Conservation (phyloP, 2,113 vertebrate genomes). For the Pongo abelii region DNA sequence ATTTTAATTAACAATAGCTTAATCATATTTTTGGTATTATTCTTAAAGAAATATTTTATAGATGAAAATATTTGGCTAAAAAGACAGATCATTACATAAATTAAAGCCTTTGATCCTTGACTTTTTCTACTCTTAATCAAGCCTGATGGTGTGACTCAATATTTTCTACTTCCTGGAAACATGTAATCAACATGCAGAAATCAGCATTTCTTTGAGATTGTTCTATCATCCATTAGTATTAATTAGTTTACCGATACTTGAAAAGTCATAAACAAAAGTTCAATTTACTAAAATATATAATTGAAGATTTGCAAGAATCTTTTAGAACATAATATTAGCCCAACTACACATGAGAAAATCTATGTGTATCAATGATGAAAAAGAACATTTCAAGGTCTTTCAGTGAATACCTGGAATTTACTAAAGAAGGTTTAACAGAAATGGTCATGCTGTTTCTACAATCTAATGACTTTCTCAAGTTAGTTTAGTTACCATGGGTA, state of each 20-base stretch:
- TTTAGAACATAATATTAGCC: background rate
- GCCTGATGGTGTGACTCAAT: background rate
- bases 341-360: background rate
- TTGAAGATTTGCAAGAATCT: background rate
- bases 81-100: background rate
- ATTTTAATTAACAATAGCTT: background rate
- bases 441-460: background rate
- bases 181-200: background rate
- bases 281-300: background rate
- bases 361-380: background rate
- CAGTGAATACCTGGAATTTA: background rate
- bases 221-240: background rate
- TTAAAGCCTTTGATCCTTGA: background rate
- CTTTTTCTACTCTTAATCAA: background rate
- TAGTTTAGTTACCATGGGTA: background rate
- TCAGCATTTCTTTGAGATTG: background rate
- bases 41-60: background rate
- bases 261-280: background rate
- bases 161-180: background rate
- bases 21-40: slow-evolving; percentile 1
- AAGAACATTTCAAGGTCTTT: background rate
- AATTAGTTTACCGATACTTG: background rate
- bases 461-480: background rate
- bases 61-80: background rate
- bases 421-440: background rate